Evolutionary conservation across 2,888 invertebrate genomes (phyloP).

Genomic region (Heliconius cydno): DNA sequence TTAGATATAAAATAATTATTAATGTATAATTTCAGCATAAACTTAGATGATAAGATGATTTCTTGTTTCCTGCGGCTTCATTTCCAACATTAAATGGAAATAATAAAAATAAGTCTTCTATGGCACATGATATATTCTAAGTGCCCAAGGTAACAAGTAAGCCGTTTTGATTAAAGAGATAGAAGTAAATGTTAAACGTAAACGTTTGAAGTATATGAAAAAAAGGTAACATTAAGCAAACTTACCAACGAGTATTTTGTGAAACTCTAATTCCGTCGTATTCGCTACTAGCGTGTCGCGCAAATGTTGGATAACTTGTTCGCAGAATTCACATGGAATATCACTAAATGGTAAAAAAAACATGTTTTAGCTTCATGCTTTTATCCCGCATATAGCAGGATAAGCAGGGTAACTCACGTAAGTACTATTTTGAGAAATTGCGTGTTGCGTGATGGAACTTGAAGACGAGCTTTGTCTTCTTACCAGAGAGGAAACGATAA

Average conservation of each 20-base stretch:
- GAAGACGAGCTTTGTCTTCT: not conserved
- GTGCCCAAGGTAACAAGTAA: too few species aligned
- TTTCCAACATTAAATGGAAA: too few species aligned
- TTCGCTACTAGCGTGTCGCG: slow-evolving; percentile 92
- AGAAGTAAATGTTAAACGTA: not conserved
- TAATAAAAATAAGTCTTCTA: too few species aligned
- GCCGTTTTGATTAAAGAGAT: too few species aligned
- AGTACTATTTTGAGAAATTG: not conserved
- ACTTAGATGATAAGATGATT: too few species aligned
- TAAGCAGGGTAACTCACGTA: not conserved
- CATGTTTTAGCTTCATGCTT: not conserved
- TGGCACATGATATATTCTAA: too few species aligned
- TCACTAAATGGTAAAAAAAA: slow-evolving; percentile 55
- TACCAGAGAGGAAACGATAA: not conserved
- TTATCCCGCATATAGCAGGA: not conserved
- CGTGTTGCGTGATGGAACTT: not conserved
- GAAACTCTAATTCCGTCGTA: slow-evolving; percentile 92
- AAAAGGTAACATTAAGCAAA: not conserved
- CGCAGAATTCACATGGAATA: slow-evolving; percentile 93
- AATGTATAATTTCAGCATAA: not conserved
- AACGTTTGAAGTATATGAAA: not conserved
- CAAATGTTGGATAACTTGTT: slow-evolving; percentile 91
- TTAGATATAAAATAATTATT: not conserved
- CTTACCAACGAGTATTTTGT: slow-evolving; percentile 86
- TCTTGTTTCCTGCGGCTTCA: too few species aligned